Base-by-base conservation (phyloP, 1,140 invertebrate genomes). In the Nasonia longicornis region DNA sequence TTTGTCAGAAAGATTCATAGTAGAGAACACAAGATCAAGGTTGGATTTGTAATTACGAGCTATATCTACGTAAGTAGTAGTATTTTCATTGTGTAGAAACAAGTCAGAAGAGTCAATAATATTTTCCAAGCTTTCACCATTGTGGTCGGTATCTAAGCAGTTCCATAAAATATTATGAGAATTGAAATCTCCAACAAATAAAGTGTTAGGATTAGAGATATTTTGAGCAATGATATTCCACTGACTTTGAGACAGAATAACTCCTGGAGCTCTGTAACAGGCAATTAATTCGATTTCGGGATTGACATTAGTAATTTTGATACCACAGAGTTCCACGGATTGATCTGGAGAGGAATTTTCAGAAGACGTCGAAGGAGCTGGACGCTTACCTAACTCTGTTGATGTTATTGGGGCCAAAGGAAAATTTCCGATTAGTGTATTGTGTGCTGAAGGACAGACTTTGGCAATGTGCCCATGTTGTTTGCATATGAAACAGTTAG, bases 111-210 rank as follows among this genome's bases (percentile, higher is more conserved):
- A 35, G 7, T 76, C 67, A 11, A 79, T 63, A 6, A 14, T 42
- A 11, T 38, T 64, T 70, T 63, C 45, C 16, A 83, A 45, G 4
- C 29, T 76, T 64, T 52, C 63, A 4, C 77, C 77, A 38, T 72
- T 67, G 22, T 7, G 29, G 31, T 83, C 74, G 2, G 82, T 83
- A 0, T 67, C 14, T 10, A 35, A 14, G 45, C 78, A 80, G 38
- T 83, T 79, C 74, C 73, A 83, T 8, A 29, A 1, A n/a, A 38
- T 66, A 22, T 80, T 83, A 11, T 80, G 82, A 1, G 82, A 72
- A 35, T 83, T 83, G 64, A 80, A 80, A 12, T 82, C 77, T 16
- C 77, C 81, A 22, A 77, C 42, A 26, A 78, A 14, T n/a, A 78
- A 14, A 14, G 63, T 29, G 22, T 72, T 71, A 22, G 2, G 0